A percentile compares a stretch with the other conserved stretches of the same genome.
These are phyloP conservation scores for Myotis daubentonii DNA, from an alignment of 2,797 vertebrate genomes.

Conservation along the genomic window DNA sequence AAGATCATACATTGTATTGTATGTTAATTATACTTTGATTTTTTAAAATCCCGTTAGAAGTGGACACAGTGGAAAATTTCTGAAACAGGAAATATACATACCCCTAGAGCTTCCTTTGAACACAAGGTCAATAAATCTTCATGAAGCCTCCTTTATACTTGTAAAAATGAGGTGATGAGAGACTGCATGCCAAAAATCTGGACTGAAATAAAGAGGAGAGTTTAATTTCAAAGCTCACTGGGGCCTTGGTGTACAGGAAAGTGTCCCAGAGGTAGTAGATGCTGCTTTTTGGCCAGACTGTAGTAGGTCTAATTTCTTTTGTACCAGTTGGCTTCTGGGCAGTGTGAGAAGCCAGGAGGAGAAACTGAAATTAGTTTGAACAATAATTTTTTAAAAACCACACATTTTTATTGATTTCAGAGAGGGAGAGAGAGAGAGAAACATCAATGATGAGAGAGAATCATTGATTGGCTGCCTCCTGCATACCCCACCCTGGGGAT, in stretches of 20 bases:
- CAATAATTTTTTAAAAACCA: not conserved
- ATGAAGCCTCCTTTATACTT: not conserved
- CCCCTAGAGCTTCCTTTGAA: not conserved
- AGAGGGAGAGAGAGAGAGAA: too few species aligned
- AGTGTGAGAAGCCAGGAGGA: not conserved
- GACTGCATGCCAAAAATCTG: not conserved
- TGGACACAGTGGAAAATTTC: conserved; percentile 8
- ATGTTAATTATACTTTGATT: not conserved
- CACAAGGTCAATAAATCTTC: not conserved
- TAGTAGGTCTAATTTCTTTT: conserved; percentile 9
- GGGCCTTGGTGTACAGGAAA: not conserved
- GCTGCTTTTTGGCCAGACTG: not conserved
- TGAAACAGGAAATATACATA: not conserved
- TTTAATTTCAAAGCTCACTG: not conserved
- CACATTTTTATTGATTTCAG: too few species aligned
- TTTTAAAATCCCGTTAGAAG: not conserved
- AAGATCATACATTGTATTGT: not conserved
- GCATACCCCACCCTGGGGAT: too few species aligned
- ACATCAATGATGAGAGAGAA: too few species aligned
- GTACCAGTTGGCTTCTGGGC: not conserved
- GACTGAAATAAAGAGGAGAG: not conserved
- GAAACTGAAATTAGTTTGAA: conserved; percentile 10
- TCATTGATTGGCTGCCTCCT: too few species aligned
- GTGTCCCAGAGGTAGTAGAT: not conserved
- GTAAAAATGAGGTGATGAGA: not conserved